phyloP scores from a whole-genome alignment of 2,113 vertebrate genomes.

The Dissostichus mawsoni region DNA sequence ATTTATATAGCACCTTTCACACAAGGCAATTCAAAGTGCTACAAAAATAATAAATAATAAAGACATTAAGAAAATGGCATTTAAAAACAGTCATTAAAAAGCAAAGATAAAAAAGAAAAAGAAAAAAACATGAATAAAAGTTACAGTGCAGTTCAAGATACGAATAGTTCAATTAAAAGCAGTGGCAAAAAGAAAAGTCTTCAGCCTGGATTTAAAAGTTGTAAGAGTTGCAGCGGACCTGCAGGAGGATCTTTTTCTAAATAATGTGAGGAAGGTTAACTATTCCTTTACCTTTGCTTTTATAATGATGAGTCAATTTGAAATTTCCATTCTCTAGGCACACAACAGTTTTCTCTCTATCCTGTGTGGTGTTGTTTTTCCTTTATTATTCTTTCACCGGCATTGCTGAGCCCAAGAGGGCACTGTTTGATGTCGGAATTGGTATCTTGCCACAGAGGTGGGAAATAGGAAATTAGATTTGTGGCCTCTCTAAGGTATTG shows the following conservation, averaged over 20 bases:
- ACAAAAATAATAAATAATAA: too few species aligned
- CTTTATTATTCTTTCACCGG: constrained; percentile 59
- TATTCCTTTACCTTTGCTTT: background rate
- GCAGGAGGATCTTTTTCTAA: background rate
- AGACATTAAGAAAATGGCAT: too few species aligned
- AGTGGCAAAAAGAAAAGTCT: too few species aligned
- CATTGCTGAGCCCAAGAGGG: constrained; percentile 56
- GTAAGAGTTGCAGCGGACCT: too few species aligned
- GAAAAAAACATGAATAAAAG: too few species aligned
- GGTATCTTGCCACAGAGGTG: constrained; percentile 64
- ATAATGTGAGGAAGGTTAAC: background rate
- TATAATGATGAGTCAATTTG: background rate
- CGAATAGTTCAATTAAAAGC: too few species aligned
- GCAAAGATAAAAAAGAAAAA: too few species aligned
- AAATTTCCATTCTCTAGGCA: constrained; percentile 41
- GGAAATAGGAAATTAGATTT: constrained; percentile 72
- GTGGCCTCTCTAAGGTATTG: constrained; percentile 56
- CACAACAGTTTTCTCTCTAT: constrained; percentile 18
- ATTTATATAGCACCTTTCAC: too few species aligned
- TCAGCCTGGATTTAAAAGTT: too few species aligned
- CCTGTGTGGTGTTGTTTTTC: constrained; percentile 49
- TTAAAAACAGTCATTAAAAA: too few species aligned
- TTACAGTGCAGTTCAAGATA: too few species aligned
- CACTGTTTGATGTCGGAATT: constrained; percentile 70
- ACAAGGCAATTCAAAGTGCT: too few species aligned